Base-by-base conservation (phyloP, 2,888 invertebrate genomes). In the Maniola hyperantus region DNA sequence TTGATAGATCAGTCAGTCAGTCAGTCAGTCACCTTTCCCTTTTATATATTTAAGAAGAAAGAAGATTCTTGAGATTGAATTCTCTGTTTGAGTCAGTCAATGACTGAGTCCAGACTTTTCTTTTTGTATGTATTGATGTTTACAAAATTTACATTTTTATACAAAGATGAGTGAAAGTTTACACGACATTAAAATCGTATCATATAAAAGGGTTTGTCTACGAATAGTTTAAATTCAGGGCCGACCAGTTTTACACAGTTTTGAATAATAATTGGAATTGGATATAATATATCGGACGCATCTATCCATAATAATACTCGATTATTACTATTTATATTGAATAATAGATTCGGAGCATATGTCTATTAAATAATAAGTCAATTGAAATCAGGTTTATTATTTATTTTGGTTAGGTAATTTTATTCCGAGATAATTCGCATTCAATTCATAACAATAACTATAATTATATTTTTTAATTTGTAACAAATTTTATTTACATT, bases 151-250 rank as follows among this genome's bases (percentile, higher is more conserved):
- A 26, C 26, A 26, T 26, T 2, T n/a, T 26, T 2, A 26, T 26
- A 26, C 26, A 26, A 26, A 20, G 6, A 6, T n/a, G 8, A 15
- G 36, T 44, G 46, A 46, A 48, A 59, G 59, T 36, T 6, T 7
- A 36, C n/a, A 36, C 60, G 60, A 48, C 34, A 58, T 2, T n/a
- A 48, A 44, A 15, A 50, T 69, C 71, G 71, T 68, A 18, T 10
- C 18, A 1, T 67, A 10, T 71, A 69, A 72, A 66, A 50, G 8
- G 20, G 36, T 46, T 71, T 62, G 58, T 66, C 71, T 71, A 72
- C 69, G 67, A 72, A 76, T 75, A 75, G 77, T 76, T 75, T 78
- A 75, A 74, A 73, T 73, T 76, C 84, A 84, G 71, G 86, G 86
- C 71, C 83, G 70, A 60, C 82, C 70, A 71, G 77, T 83, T 77